Percentiles rank a stretch among this genome's conserved stretches.
Conservation (phyloP, 2,113 vertebrate species). For the Vimba vimba region DNA sequence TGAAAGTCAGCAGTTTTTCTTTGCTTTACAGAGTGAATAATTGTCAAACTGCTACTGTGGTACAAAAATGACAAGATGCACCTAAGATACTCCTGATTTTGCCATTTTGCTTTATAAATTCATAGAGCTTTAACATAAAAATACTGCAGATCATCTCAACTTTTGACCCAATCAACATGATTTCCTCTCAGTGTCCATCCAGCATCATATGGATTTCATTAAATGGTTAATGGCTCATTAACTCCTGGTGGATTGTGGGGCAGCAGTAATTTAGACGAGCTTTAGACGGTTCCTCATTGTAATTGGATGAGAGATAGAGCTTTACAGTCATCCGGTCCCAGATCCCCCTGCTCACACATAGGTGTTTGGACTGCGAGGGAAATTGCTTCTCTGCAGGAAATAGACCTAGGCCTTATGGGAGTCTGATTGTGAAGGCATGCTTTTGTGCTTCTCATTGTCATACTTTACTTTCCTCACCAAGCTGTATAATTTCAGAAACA, state of each 20-base stretch:
- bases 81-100: slow-evolving; percentile 31
- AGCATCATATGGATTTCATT: slow-evolving; percentile 47
- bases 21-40: slow-evolving; percentile 23
- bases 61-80: background rate
- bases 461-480: background rate
- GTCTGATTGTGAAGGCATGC: slow-evolving; percentile 18
- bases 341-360: background rate
- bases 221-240: slow-evolving; percentile 58
- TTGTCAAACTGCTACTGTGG: background rate
- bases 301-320: slow-evolving; percentile 49
- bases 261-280: slow-evolving; percentile 37
- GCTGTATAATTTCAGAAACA: slow-evolving; percentile 7
- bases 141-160: slow-evolving; percentile 1
- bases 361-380: slow-evolving; percentile 17
- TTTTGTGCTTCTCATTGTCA: slow-evolving; percentile 25
- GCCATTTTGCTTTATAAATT: slow-evolving; percentile 34
- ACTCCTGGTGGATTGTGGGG: slow-evolving; percentile 46
- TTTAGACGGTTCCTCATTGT: slow-evolving; percentile 45
- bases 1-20: slow-evolving; percentile 9
- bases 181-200: slow-evolving; percentile 23
- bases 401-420: slow-evolving; percentile 3
- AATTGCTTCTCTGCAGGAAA: slow-evolving; percentile 31
- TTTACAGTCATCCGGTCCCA: slow-evolving; percentile 30
- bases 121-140: slow-evolving; percentile 33
- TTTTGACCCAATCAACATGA: slow-evolving; percentile 30